Conservation (phyloP, 2,113 vertebrate species). For the Dipodomys ordii region DNA sequence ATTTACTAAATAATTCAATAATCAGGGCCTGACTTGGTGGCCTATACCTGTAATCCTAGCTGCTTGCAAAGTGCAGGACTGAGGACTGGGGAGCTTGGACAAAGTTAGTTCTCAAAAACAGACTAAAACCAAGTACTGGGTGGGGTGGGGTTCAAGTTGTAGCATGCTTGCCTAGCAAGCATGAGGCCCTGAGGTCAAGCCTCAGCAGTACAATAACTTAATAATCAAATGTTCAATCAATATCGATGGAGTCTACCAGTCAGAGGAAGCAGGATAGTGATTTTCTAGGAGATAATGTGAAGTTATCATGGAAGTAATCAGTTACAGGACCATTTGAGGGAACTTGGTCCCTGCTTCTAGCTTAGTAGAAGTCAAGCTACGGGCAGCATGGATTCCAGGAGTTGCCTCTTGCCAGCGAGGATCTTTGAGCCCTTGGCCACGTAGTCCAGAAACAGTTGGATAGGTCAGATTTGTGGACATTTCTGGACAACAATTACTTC, state of each 20-base stretch:
- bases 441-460: not conserved
- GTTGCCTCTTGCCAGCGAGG: not conserved
- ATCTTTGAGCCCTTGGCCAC: not conserved
- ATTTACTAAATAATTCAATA: conserved; percentile 43
- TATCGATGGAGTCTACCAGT: conserved; percentile 37
- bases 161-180: too few species aligned
- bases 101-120: too few species aligned
- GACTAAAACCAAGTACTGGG: too few species aligned
- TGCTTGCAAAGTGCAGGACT: too few species aligned
- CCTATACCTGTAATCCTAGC: too few species aligned
- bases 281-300: conserved; percentile 23
- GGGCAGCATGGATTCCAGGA: not conserved
- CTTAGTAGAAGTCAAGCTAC: accelerated
- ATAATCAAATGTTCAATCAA: not conserved
- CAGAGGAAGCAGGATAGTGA: conserved; percentile 21
- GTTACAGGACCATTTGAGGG: not conserved
- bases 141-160: too few species aligned
- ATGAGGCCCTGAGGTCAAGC: too few species aligned
- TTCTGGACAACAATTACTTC: not conserved
- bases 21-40: too few species aligned
- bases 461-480: not conserved
- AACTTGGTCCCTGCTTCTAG: not conserved
- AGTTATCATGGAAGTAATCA: not conserved
- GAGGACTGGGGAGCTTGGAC: too few species aligned
- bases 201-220: not conserved